Conservation (phyloP, 2,888 invertebrate species). For the Phrixothrix hirtus region DNA sequence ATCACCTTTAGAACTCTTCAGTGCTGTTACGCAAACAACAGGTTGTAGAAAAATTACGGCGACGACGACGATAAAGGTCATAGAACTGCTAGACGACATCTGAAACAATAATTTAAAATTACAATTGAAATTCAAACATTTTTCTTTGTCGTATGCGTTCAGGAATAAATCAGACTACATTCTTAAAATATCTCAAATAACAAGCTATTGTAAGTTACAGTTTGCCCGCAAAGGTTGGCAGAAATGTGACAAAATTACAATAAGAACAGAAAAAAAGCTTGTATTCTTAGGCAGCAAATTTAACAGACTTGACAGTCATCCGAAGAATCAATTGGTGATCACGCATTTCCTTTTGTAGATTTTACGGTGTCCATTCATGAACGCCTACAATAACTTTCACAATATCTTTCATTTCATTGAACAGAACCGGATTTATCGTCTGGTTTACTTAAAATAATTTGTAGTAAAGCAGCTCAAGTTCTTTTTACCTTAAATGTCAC, state of each 20-base stretch:
- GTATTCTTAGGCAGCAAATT: conserved; percentile 4
- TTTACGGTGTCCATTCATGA: conserved; percentile 34
- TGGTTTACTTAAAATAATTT: too few species aligned
- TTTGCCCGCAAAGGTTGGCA: not conserved
- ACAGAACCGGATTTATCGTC: conserved; percentile 3
- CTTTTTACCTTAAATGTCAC: too few species aligned
- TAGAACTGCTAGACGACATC: conserved; percentile 33
- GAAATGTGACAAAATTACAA: conserved; percentile 8
- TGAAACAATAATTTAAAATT: conserved; percentile 31
- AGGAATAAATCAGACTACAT: not conserved
- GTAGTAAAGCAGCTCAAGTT: too few species aligned
- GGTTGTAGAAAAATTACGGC: conserved; percentile 25
- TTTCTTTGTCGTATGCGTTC: not conserved
- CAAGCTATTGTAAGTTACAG: conserved; percentile 9
- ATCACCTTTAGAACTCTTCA: conserved; percentile 47
- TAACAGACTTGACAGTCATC: conserved; percentile 17
- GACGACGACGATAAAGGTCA: conserved; percentile 19
- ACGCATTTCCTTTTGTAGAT: conserved; percentile 36
- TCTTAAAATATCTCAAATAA: conserved; percentile 2
- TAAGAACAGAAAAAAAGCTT: conserved; percentile 6
- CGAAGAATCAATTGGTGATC: conserved; percentile 18
- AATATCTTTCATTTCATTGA: conserved; percentile 12
- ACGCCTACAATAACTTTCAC: conserved; percentile 28
- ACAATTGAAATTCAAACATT: conserved; percentile 2
- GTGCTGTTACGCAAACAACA: conserved; percentile 18